A percentile compares a stretch with the other conserved stretches of the same genome.
phyloP scores from a whole-genome alignment of 2,113 vertebrate genomes.

The Apteryx mantelli region DNA sequence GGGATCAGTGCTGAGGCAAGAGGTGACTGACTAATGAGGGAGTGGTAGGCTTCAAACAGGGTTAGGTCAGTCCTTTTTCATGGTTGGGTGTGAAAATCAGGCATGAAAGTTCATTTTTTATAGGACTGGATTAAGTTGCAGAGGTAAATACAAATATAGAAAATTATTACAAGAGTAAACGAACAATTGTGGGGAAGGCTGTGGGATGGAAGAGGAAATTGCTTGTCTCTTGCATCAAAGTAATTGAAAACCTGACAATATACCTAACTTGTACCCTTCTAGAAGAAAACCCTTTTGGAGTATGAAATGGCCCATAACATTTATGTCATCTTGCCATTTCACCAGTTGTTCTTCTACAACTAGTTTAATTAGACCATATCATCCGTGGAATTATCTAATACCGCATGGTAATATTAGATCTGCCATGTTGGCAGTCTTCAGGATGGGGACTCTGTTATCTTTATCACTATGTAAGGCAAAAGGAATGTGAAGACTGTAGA shows the following conservation, averaged over 20 bases:
- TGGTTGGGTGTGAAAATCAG: neutral
- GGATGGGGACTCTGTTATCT: neutral
- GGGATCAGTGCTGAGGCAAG: accelerated
- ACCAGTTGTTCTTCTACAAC: neutral
- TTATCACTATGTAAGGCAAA: neutral
- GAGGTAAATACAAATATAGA: neutral
- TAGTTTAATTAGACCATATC: neutral
- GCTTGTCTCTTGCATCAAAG: neutral
- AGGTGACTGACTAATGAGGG: neutral
- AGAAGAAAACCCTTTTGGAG: neutral
- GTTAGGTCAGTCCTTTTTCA: neutral
- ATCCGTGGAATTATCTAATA: constrained; percentile 21
- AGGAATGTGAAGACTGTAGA: neutral
- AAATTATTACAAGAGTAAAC: neutral
- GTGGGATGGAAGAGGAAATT: accelerated
- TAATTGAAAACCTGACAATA: neutral
- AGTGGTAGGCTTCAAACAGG: neutral
- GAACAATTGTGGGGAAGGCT: neutral
- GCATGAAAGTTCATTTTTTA: neutral
- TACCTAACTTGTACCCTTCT: neutral
- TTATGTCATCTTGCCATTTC: neutral
- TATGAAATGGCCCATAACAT: neutral
- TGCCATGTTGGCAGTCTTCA: neutral
- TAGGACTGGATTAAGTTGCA: neutral
- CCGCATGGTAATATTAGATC: neutral